Evolutionary conservation across 2,888 invertebrate species (phyloP).

Genomic region (Colletes collaris): DNA sequence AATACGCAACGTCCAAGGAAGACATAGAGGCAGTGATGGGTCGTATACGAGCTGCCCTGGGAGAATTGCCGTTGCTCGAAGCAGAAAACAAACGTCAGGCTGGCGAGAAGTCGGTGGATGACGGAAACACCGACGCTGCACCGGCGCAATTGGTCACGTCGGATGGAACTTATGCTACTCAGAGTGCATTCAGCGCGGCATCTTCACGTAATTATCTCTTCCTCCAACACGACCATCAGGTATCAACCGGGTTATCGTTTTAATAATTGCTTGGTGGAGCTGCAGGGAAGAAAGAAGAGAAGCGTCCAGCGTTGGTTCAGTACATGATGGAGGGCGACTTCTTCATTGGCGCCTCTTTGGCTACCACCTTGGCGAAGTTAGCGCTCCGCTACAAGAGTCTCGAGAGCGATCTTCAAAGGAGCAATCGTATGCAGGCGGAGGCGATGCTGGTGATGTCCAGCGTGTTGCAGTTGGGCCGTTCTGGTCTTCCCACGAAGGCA

Average conservation of each 20-base stretch:
- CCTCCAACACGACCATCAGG: too few species aligned
- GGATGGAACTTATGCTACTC: slow-evolving; percentile 99
- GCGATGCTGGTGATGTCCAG: slow-evolving; percentile 95
- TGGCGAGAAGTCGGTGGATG: slow-evolving; percentile 87
- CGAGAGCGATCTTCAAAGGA: slow-evolving; percentile 74
- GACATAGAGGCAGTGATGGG: slow-evolving; percentile 92
- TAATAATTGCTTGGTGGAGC: slow-evolving; percentile 3
- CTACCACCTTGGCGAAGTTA: slow-evolving; percentile 95
- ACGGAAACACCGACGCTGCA: slow-evolving; percentile 69
- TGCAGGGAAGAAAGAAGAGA: slow-evolving; percentile 86
- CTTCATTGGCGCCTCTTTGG: slow-evolving; percentile 96
- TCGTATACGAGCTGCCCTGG: slow-evolving; percentile 89
- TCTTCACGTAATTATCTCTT: slow-evolving; percentile 81
- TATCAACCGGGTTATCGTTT: neutral
- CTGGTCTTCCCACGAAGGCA: slow-evolving; percentile 87
- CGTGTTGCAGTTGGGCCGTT: slow-evolving; percentile 91
- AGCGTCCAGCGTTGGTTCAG: slow-evolving; percentile 91
- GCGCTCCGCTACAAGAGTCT: slow-evolving; percentile 85
- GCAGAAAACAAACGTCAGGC: slow-evolving; percentile 88
- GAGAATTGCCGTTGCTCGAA: slow-evolving; percentile 85
- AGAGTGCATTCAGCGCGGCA: slow-evolving; percentile 96
- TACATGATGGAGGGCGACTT: slow-evolving; percentile 98
- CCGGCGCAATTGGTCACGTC: slow-evolving; percentile 94
- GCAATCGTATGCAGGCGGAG: slow-evolving; percentile 88
- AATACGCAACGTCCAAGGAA: slow-evolving; percentile 92